phyloP scores from a whole-genome alignment of 2,888 invertebrate genomes.

The Chydorus sphaericus region DNA sequence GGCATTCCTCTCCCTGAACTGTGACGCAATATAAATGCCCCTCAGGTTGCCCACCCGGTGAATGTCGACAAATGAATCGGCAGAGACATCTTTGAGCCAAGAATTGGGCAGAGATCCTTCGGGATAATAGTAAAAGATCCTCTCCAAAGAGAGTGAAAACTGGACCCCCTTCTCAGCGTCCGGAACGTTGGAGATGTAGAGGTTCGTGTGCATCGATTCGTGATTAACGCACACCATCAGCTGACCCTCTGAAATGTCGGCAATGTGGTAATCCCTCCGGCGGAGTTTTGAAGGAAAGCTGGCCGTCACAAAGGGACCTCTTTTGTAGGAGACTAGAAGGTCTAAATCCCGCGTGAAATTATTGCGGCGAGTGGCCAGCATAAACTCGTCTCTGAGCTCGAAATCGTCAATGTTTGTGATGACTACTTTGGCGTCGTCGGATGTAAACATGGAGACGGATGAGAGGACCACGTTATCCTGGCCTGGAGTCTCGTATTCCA shows the following conservation, averaged over 20 bases:
- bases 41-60: conserved; percentile 73
- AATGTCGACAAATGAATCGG: conserved; percentile 71
- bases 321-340: conserved; percentile 60
- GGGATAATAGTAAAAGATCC: conserved; percentile 69
- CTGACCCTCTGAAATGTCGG: conserved; percentile 65
- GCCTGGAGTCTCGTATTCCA: conserved; percentile 52
- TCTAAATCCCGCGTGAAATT: conserved; percentile 32
- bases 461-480: conserved; percentile 36
- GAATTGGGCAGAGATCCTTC: conserved; percentile 63
- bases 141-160: conserved; percentile 63
- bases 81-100: conserved; percentile 66
- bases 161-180: conserved; percentile 37
- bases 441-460: conserved; percentile 25
- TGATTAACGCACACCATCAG: conserved; percentile 67
- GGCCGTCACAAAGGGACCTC: conserved; percentile 52
- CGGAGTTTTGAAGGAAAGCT: conserved; percentile 49
- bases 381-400: conserved; percentile 64
- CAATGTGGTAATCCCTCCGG: conserved; percentile 56
- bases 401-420: conserved; percentile 62
- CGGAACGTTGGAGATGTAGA: conserved; percentile 55
- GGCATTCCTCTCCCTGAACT: conserved; percentile 41
- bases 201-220: conserved; percentile 50
- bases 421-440: conserved; percentile 32
- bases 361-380: conserved; percentile 67
- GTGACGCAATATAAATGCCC: conserved; percentile 80